Evolutionary conservation across 1,140 invertebrate species (phyloP).

Genomic region (Arion vulgaris): DNA sequence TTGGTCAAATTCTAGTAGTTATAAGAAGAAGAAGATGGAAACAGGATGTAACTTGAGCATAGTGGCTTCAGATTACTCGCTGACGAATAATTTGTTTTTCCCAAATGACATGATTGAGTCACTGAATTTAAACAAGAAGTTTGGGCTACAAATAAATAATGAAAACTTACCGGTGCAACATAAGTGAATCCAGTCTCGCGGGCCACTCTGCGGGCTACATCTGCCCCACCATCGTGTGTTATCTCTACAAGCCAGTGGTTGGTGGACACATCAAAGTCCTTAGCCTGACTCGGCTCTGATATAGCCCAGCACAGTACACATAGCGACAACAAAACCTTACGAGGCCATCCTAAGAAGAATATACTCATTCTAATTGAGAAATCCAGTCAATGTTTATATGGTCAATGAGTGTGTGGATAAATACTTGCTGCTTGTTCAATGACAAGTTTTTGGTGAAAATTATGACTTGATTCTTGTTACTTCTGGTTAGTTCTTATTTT

Average conservation of each 20-base stretch:
- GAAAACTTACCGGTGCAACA: slow-evolving; percentile 59
- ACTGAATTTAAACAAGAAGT: too few species aligned
- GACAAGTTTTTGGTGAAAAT: background rate
- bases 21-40: too few species aligned
- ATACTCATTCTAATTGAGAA: slow-evolving; percentile 19
- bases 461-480: background rate
- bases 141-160: slow-evolving; percentile 16
- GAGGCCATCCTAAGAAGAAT: slow-evolving; percentile 42
- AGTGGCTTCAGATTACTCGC: too few species aligned
- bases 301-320: slow-evolving; percentile 40
- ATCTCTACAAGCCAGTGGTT: slow-evolving; percentile 61
- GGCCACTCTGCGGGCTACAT: slow-evolving; percentile 53
- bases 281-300: background rate
- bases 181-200: slow-evolving; percentile 61
- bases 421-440: background rate
- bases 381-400: background rate
- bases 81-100: too few species aligned
- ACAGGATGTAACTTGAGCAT: too few species aligned
- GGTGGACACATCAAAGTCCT: slow-evolving; percentile 53
- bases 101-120: too few species aligned
- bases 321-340: slow-evolving; percentile 46
- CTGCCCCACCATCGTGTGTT: slow-evolving; percentile 49
- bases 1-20: too few species aligned
- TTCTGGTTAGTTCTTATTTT: background rate
- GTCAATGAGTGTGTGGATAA: background rate